Base-by-base conservation (phyloP, 2,888 invertebrate species). In the Hololepta plana region DNA sequence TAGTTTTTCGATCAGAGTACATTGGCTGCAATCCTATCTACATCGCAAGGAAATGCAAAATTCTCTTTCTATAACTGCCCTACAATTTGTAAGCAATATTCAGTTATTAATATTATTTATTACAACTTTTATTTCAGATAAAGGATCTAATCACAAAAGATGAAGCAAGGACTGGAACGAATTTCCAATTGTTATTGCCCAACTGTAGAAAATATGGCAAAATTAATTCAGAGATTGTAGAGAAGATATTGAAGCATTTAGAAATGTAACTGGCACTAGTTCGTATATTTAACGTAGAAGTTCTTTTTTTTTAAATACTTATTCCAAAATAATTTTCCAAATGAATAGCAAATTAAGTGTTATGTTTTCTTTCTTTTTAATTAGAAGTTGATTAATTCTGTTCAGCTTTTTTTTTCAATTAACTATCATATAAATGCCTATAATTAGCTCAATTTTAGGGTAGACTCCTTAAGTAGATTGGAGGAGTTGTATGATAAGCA, bases 401-500 rank as follows among this genome's bases (percentile, higher is more conserved):
- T 17, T 7, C 7, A 17, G 17, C 17, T 17, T 17, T 7, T n/a
- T 17, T 17, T 17, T n/a, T 7, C 4, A 4, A 6, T 21, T 21
- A 21, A 9, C 21, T 20, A 19, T 5, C 9, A 27, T 3, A 10
- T 12, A 21, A 25, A 12, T 15, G 14, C 6, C 12, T 9, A 16
- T 24, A 14, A 20, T 17, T 24, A 27, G 27, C 21, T 13, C 14
- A 30, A 19, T 39, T 38, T 35, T 28, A 57, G 61, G 33, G 53
- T 61, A 11, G 57, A 57, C 31, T 60, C 59, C 35, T 47, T 80
- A 12, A 64, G 68, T 8, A 68, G 69, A 37, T 67, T 80, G 1
- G 62, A 72, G 46, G 61, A 64, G 29, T 52, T 79, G n/a, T 74
- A 69, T 46, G 64, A 70, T 12, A 59, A 59, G 10, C 63, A 68